Evolutionary conservation across 2,797 vertebrate genomes (phyloP).

Genomic region (Acanthurus tractus): DNA sequence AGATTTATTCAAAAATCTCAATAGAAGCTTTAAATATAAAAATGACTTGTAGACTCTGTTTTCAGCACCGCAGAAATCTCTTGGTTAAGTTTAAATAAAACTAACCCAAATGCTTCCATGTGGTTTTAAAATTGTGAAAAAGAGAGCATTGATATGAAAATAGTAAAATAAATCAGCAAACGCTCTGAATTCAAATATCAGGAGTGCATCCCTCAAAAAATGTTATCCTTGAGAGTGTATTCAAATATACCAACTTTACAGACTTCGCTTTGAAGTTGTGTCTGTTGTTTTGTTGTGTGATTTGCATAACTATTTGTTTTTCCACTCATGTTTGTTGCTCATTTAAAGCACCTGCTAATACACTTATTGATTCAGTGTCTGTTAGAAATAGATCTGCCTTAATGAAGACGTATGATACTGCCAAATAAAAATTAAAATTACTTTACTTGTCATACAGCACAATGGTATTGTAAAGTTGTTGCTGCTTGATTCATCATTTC

Average conservation of each 20-base stretch:
- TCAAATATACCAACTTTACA: not conserved
- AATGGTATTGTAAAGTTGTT: not conserved
- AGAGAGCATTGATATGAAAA: not conserved
- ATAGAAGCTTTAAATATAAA: too few species aligned
- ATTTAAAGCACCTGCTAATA: slow-evolving; percentile 8
- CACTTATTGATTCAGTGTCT: slow-evolving; percentile 9
- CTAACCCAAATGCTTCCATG: too few species aligned
- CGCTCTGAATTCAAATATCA: not conserved
- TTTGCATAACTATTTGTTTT: not conserved
- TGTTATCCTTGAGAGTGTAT: not conserved
- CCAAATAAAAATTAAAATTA: slow-evolving; percentile 2
- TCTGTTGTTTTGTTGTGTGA: not conserved
- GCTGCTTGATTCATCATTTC: not conserved
- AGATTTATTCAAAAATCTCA: too few species aligned
- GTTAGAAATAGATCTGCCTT: slow-evolving; percentile 15
- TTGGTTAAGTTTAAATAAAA: too few species aligned
- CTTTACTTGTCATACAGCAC: not conserved
- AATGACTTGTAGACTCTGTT: too few species aligned
- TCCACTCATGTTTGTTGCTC: slow-evolving; percentile 8
- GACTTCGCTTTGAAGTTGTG: not conserved
- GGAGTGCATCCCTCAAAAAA: not conserved
- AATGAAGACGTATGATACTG: slow-evolving; percentile 20
- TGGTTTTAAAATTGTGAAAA: too few species aligned
- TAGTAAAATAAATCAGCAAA: not conserved
- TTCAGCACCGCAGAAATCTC: too few species aligned